A percentile compares a stretch with the other conserved stretches of the same genome.
Evolutionary conservation across 2,888 invertebrate genomes (phyloP).

Genomic region (Leptinotarsa haldemani): DNA sequence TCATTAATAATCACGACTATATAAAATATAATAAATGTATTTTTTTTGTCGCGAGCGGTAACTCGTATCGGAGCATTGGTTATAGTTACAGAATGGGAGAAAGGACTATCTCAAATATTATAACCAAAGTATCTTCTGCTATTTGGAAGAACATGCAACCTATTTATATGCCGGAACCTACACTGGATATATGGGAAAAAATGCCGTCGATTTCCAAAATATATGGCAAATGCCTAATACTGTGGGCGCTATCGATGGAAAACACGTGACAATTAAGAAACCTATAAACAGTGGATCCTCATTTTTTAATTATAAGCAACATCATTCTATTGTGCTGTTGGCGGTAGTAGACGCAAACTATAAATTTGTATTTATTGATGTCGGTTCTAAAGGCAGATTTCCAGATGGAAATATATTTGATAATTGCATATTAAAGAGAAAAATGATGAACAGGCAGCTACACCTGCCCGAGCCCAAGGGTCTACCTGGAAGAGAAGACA

Average conservation of each 20-base stretch:
- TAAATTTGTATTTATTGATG: constrained; percentile 21
- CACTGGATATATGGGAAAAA: constrained; percentile 14
- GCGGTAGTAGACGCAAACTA: constrained; percentile 27
- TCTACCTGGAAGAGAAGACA: constrained; percentile 23
- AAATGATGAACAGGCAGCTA: constrained; percentile 23
- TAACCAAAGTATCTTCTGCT: constrained; percentile 1
- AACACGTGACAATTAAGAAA: constrained; percentile 26
- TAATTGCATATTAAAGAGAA: constrained; percentile 17
- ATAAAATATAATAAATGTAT: constrained; percentile 5
- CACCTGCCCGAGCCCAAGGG: constrained; percentile 21
- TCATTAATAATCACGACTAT: constrained; percentile 3
- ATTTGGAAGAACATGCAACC: constrained; percentile 21
- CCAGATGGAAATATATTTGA: constrained; percentile 1
- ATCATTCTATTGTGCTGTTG: constrained; percentile 22
- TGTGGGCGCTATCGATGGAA: constrained; percentile 29
- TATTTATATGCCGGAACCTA: constrained; percentile 26
- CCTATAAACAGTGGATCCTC: constrained; percentile 15
- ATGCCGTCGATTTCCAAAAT: constrained; percentile 21
- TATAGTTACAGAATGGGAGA: constrained; percentile 24
- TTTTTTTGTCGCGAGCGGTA: constrained; percentile 7
- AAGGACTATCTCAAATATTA: constrained; percentile 14
- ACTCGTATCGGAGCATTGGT: constrained; percentile 18
- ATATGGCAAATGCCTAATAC: constrained; percentile 26
- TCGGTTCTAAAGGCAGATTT: constrained; percentile 17
- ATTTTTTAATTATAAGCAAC: constrained; percentile 23